Conservation (phyloP, 2,888 invertebrate species). For the Elmis aenea region DNA sequence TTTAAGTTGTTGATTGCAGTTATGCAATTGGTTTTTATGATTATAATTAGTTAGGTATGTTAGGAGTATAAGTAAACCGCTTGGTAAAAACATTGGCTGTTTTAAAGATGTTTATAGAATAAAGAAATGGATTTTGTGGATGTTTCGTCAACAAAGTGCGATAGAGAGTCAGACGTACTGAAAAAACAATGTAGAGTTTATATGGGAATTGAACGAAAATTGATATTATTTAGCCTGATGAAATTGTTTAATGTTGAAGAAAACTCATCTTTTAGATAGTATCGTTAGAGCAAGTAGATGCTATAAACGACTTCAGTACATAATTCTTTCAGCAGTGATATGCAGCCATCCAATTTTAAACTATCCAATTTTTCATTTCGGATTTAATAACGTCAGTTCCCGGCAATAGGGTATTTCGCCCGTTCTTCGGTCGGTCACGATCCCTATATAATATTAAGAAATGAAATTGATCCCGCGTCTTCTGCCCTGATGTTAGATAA, state of each 20-base stretch:
- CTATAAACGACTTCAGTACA: slow-evolving; percentile 38
- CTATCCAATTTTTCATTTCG: slow-evolving; percentile 49
- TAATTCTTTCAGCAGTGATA: slow-evolving; percentile 34
- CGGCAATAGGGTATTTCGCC: slow-evolving; percentile 38
- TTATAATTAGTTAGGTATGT: too few relatives aligned
- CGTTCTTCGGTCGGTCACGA: slow-evolving; percentile 42
- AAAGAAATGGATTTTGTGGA: too few relatives aligned
- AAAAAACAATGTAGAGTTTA: too few relatives aligned
- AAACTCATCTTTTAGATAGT: slow-evolving; percentile 22
- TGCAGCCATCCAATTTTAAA: slow-evolving; percentile 45
- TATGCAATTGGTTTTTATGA: too few relatives aligned
- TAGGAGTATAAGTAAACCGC: too few relatives aligned
- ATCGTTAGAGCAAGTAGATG: slow-evolving; percentile 33
- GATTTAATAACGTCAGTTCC: slow-evolving; percentile 48
- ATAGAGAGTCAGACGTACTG: too few relatives aligned
- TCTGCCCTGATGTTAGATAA: slow-evolving; percentile 40
- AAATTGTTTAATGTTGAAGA: slow-evolving; percentile 22
- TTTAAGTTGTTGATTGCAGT: too few relatives aligned
- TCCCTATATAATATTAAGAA: slow-evolving; percentile 47
- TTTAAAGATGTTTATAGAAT: too few relatives aligned
- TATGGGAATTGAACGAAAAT: too few relatives aligned
- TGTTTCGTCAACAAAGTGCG: too few relatives aligned
- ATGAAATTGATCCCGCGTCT: slow-evolving; percentile 44
- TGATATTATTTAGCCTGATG: slow-evolving; percentile 21
- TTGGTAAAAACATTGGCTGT: too few relatives aligned